phyloP scores from a whole-genome alignment of 2,888 invertebrate genomes.

The Philereme vetulata region DNA sequence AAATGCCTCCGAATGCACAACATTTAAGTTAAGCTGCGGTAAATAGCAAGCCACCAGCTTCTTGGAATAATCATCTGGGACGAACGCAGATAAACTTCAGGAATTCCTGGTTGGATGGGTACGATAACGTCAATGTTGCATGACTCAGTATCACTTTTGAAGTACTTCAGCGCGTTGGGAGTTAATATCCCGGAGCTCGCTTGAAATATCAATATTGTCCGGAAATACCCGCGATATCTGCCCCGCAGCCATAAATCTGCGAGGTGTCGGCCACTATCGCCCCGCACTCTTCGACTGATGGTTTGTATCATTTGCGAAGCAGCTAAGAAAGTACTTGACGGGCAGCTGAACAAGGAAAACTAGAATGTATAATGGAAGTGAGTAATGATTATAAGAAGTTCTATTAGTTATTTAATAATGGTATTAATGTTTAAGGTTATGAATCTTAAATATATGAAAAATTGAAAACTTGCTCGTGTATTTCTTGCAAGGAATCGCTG shows the following conservation, averaged over 20 bases:
- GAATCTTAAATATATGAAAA: too few relatives aligned
- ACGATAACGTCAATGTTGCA: conserved; percentile 38
- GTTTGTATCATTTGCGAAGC: conserved; percentile 81
- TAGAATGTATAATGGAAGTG: conserved; percentile 11
- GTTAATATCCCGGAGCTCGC: conserved; percentile 69
- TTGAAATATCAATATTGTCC: conserved; percentile 76
- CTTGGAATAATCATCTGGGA: conserved; percentile 29
- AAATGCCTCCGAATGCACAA: conserved; percentile 44
- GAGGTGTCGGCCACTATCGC: conserved; percentile 77
- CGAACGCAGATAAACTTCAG: conserved; percentile 23
- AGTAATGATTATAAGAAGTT: too few relatives aligned
- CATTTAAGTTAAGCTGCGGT: conserved; percentile 44
- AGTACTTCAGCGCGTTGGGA: conserved; percentile 73
- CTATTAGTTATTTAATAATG: too few relatives aligned
- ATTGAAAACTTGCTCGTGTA: too few relatives aligned
- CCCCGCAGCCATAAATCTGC: conserved; percentile 70
- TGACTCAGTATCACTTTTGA: conserved; percentile 63
- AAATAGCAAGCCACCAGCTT: conserved; percentile 44
- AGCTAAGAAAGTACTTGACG: conserved; percentile 70
- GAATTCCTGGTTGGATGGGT: conserved; percentile 28
- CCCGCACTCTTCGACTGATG: conserved; percentile 75
- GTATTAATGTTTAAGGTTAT: too few relatives aligned
- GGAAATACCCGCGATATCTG: conserved; percentile 73
- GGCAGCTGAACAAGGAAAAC: conserved; percentile 21
- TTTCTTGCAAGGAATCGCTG: too few relatives aligned